phyloP scores from a whole-genome alignment of 2,113 vertebrate genomes.

The Platycercus adscitus region DNA sequence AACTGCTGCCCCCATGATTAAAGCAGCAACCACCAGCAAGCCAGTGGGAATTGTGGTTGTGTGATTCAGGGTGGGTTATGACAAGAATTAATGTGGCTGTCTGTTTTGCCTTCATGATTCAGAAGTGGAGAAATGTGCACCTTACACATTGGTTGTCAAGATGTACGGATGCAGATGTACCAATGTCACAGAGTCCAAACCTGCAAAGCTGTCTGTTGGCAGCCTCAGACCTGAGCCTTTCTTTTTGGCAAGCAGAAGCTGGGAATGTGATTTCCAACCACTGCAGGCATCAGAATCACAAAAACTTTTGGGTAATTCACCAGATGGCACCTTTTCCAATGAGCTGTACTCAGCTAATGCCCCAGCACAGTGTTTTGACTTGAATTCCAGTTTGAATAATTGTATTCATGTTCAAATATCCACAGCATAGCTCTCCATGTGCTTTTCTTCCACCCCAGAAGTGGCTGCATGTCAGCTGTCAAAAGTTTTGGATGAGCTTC shows the following conservation, averaged over 20 bases:
- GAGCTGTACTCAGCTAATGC: background rate
- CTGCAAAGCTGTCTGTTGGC: background rate
- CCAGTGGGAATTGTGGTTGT: background rate
- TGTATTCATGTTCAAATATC: background rate
- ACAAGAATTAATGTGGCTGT: background rate
- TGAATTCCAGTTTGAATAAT: background rate
- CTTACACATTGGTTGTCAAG: rapidly evolving
- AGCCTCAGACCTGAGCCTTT: background rate
- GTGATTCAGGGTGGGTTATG: background rate
- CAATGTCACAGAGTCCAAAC: rapidly evolving
- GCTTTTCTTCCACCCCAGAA: background rate
- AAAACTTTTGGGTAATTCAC: background rate
- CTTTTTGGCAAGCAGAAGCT: background rate
- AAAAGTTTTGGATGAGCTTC: background rate
- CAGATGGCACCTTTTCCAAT: background rate
- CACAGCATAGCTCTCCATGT: background rate
- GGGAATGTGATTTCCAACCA: background rate
- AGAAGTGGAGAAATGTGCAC: background rate
- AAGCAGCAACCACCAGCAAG: background rate
- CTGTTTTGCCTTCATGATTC: background rate
- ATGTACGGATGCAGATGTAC: rapidly evolving
- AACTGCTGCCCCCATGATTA: background rate
- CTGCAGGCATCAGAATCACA: background rate
- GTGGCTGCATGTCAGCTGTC: background rate
- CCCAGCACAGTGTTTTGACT: background rate